These are phyloP conservation scores for Passer montanus DNA, from an alignment of 2,113 vertebrate species.

Conservation along the genomic window DNA sequence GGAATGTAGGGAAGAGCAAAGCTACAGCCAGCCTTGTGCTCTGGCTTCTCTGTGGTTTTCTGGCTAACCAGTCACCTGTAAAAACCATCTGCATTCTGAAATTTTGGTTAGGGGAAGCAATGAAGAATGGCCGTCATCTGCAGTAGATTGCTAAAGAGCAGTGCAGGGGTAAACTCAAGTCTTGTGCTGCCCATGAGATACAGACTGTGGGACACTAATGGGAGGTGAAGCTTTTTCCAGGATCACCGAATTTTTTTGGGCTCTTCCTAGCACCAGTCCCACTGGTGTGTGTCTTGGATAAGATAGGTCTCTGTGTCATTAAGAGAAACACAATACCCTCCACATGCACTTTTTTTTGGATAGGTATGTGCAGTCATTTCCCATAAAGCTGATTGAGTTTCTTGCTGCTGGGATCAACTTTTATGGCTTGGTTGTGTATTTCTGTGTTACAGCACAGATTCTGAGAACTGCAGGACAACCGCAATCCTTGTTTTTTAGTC, in stretches of 20 bases:
- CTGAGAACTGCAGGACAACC: background rate
- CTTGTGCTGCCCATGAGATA: background rate
- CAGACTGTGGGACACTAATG: background rate
- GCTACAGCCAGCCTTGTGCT: background rate
- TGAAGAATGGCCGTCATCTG: background rate
- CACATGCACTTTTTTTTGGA: background rate
- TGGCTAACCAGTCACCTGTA: background rate
- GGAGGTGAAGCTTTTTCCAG: background rate
- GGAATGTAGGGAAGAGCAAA: background rate
- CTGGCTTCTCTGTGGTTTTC: background rate
- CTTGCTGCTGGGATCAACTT: background rate
- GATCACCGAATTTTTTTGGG: background rate
- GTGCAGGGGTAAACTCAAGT: background rate
- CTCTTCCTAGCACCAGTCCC: background rate
- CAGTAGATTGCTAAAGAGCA: background rate
- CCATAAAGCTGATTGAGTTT: background rate
- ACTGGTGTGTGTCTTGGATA: background rate
- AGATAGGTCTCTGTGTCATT: rapidly evolving
- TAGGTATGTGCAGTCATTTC: background rate
- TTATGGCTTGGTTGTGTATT: background rate
- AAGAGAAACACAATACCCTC: rapidly evolving
- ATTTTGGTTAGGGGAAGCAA: background rate
- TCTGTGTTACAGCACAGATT: background rate
- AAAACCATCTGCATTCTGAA: background rate
- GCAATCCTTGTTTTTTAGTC: background rate